These are phyloP conservation scores for Cheilosia urbana DNA, from an alignment of 2,888 invertebrate genomes.

Conservation along the genomic window DNA sequence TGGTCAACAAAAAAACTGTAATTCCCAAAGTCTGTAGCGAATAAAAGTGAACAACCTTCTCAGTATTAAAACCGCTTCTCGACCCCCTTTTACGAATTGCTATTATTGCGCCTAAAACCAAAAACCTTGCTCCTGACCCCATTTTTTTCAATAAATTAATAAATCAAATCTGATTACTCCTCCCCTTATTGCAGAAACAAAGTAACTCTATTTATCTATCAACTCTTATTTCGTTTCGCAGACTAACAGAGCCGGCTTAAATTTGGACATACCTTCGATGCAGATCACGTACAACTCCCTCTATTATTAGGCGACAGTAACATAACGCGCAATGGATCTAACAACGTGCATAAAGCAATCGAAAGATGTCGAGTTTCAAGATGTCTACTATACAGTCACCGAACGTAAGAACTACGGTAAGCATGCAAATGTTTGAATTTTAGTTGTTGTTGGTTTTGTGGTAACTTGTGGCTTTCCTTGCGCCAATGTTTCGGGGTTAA, in stretches of 20 bases:
- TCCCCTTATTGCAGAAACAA: conserved; percentile 1
- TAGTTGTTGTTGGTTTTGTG: neutral
- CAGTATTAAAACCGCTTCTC: no score
- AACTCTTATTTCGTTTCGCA: conserved; percentile 34
- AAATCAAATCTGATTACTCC: neutral
- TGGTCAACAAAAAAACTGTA: no score
- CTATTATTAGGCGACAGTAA: conserved; percentile 61
- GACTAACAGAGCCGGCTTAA: conserved; percentile 40
- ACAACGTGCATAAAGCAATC: conserved; percentile 77
- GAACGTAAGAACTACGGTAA: conserved; percentile 81
- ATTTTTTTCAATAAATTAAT: conserved; percentile 6
- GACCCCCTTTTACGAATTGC: no score
- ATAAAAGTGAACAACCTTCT: no score
- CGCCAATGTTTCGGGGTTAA: conserved; percentile 16
- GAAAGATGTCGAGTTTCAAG: conserved; percentile 83
- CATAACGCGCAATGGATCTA: conserved; percentile 75
- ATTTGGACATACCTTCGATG: conserved; percentile 57
- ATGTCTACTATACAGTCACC: conserved; percentile 82
- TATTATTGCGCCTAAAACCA: no score
- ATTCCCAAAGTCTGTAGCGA: no score
- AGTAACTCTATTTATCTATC: neutral
- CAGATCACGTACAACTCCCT: conserved; percentile 58
- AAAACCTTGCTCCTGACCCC: conserved; percentile 3
- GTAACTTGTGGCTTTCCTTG: neutral
- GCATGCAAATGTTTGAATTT: conserved; percentile 69